phyloP scores from a whole-genome alignment of 30 jellyfish, hydroid and myxozoan species.

The Haliclystus octoradiatus region DNA sequence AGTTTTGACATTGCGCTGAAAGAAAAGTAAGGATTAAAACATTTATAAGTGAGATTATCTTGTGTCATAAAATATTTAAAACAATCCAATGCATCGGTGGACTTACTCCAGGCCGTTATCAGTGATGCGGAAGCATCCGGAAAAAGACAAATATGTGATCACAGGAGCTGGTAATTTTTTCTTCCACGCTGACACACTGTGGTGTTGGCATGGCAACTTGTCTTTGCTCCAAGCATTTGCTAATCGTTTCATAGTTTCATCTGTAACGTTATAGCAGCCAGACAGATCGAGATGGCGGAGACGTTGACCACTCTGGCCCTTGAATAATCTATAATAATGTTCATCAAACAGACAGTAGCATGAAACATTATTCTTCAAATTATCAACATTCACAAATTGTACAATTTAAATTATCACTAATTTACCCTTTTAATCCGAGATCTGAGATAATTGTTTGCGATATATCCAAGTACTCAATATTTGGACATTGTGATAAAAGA shows the following conservation, averaged over 20 bases:
- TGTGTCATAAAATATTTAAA: no score
- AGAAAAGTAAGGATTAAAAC: not conserved
- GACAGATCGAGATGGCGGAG: constrained; percentile 62
- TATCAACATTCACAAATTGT: not conserved
- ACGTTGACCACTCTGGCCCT: constrained; percentile 60
- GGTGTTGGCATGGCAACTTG: no score
- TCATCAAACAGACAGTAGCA: no score
- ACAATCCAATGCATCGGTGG: no score
- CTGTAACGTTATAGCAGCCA: constrained; percentile 76
- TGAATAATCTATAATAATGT: constrained; percentile 40
- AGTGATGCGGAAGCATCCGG: constrained; percentile 84
- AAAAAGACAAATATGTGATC: constrained; percentile 42
- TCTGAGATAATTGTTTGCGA: constrained; percentile 90
- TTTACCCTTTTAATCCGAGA: constrained; percentile 84
- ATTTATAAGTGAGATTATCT: no score
- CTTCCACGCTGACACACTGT: no score
- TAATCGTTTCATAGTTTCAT: constrained; percentile 45
- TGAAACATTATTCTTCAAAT: no score
- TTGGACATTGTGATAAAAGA: constrained; percentile 58
- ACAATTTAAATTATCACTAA: no score
- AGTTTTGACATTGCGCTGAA: constrained; percentile 68
- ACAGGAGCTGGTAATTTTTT: no score
- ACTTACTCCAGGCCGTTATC: constrained; percentile 85
- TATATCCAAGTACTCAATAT: constrained; percentile 58
- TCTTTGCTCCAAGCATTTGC: constrained; percentile 40